Conservation (phyloP, 1,140 invertebrate species). For the Tetraneura akinire region DNA sequence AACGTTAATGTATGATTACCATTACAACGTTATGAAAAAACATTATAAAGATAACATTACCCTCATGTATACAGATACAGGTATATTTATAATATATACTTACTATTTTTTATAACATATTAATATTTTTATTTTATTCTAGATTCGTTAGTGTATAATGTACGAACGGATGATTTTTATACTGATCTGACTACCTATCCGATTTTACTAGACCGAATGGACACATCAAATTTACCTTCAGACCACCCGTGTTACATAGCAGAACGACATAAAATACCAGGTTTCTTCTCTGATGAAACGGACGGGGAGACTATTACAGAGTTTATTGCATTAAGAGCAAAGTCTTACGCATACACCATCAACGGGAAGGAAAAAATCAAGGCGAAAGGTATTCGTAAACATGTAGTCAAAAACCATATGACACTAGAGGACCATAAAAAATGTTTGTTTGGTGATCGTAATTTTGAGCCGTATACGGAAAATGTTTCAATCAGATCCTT, state of each 20-base stretch:
- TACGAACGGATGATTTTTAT: no score
- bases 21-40: no score
- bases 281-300: neutral
- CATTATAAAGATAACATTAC: no score
- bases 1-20: no score
- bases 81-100: no score
- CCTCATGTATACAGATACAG: no score
- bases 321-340: neutral
- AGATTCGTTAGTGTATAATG: no score
- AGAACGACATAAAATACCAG: neutral
- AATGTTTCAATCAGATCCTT: neutral
- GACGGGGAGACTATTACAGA: neutral
- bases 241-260: neutral
- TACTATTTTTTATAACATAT: no score
- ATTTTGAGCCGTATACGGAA: neutral
- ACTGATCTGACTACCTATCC: no score
- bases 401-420: conserved; percentile 2
- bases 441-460: neutral
- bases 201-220: no score
- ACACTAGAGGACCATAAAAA: neutral
- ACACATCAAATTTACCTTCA: no score
- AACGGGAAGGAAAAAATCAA: neutral
- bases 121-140: no score
- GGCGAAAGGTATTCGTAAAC: neutral
- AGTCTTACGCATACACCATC: neutral